Evolutionary conservation across 2,113 vertebrate genomes (phyloP).

Genomic region (Thunnus maccoyii): DNA sequence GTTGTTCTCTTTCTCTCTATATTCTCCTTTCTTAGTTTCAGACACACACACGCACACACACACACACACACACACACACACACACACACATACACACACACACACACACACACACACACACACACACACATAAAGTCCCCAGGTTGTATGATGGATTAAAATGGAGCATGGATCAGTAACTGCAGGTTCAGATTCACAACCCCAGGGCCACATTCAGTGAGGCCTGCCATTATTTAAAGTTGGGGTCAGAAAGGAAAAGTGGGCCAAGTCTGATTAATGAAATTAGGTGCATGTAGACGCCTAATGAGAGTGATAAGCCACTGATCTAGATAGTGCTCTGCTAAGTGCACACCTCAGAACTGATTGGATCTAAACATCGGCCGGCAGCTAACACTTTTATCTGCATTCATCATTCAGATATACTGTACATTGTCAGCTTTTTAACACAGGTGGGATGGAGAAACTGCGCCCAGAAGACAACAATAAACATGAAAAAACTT

Average conservation of each 20-base stretch:
- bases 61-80: no score
- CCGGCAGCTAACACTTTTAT: slow-evolving; percentile 23
- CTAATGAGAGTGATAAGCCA: slow-evolving; percentile 59
- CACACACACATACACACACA: slow-evolving; percentile 10
- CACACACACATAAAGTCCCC: not conserved
- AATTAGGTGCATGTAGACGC: slow-evolving; percentile 37
- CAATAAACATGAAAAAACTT: slow-evolving; percentile 40
- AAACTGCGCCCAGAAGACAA: slow-evolving; percentile 12
- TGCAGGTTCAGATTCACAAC: slow-evolving; percentile 45
- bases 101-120: slow-evolving; percentile 10
- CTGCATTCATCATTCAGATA: slow-evolving; percentile 36
- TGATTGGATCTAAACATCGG: slow-evolving; percentile 38
- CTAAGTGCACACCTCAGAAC: slow-evolving; percentile 22
- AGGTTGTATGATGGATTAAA: slow-evolving; percentile 65
- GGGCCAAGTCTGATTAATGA: slow-evolving; percentile 42
- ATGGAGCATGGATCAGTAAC: slow-evolving; percentile 57
- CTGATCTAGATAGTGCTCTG: slow-evolving; percentile 43
- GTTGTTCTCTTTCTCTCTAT: slow-evolving; percentile 14
- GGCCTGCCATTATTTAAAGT: slow-evolving; percentile 55
- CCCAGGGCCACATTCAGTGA: slow-evolving; percentile 43
- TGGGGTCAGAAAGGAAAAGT: slow-evolving; percentile 48
- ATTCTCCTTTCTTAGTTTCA: slow-evolving; percentile 15
- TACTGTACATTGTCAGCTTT: slow-evolving; percentile 38
- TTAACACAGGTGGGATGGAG: slow-evolving; percentile 15
- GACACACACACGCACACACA: slow-evolving; percentile 10